phyloP scores from a whole-genome alignment of 2,888 invertebrate species.

The Torymus texanus region DNA sequence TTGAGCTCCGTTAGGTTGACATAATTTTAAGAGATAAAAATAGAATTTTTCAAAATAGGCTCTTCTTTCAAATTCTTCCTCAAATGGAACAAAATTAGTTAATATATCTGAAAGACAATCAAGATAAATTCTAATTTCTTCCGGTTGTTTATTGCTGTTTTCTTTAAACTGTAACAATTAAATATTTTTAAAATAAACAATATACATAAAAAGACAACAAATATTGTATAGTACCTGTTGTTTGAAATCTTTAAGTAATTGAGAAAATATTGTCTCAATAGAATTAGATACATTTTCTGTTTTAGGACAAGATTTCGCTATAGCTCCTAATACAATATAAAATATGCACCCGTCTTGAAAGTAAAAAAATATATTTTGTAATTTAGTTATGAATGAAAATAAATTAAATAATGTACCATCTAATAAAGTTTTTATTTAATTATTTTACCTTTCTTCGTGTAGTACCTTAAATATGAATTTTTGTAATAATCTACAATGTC shows the following conservation, averaged over 20 bases:
- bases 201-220: constrained; percentile 13
- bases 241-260: constrained; percentile 58
- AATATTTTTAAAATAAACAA: constrained; percentile 14
- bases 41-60: constrained; percentile 39
- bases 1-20: constrained; percentile 14
- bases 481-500: constrained; percentile 54
- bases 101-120: constrained; percentile 63
- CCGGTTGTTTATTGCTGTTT: constrained; percentile 32
- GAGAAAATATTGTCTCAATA: constrained; percentile 45
- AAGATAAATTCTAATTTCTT: constrained; percentile 62
- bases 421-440: no score
- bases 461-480: constrained; percentile 27
- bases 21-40: constrained; percentile 17
- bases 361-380: neutral
- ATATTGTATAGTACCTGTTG: constrained; percentile 53
- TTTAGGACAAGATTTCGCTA: constrained; percentile 59
- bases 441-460: constrained; percentile 22
- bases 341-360: constrained; percentile 60
- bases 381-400: neutral
- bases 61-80: constrained; percentile 33
- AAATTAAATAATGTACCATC: neutral
- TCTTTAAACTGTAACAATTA: constrained; percentile 57
- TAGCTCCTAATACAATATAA: constrained; percentile 59
- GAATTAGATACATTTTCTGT: constrained; percentile 11
- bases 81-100: constrained; percentile 59